Base-by-base conservation (phyloP, 2,113 vertebrate genomes). In the Ibidorhyncha struthersii region DNA sequence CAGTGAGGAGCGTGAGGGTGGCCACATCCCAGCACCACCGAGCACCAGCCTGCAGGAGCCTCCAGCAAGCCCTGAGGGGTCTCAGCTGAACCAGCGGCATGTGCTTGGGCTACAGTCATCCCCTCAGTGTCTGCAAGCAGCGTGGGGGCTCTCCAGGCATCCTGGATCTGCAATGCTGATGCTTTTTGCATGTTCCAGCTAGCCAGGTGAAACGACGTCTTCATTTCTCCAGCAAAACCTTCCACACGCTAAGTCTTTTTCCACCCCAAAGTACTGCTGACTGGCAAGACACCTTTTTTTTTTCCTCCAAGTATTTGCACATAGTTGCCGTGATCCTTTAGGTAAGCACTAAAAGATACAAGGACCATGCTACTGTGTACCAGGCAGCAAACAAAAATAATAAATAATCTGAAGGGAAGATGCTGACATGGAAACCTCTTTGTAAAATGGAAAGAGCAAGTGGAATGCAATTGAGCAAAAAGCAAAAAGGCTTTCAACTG, bases 171-270 rank as follows among this genome's bases (percentile, higher is more conserved):
- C 38, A 5, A 53, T 65, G 66, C 43, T 77, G 38, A 43, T 74
- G 43, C 23, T 76, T 47, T 80, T 49, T 8, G 2, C 32, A 22
- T 0, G 2, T 38, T 38, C n/a, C 17, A 16, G 36, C 27, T 82
- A 52, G 27, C 30, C 59, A 10, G 4, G 25, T 34, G 34, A 80
- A 50, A 63, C 0, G 1, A 29, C 1, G 0, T 23, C 73, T 70
- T 29, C 21, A 15, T 40, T 65, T 52, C 58, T 50, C 26, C 27
- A 55, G 52, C 26, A 83, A 86, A 88, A 56, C 22, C 17, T 11
- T 76, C 19, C 47, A 45, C 20, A 21, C 7, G 7, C 2, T 7
- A 20, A 52, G 16, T 32, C 18, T 36, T 74, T 70, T 65, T 50
- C 19, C 38, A 80, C 26, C 55, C 9, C 13, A 29, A 69, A 65